Percentiles rank a stretch among this genome's conserved stretches.
These are phyloP conservation scores for Wasmannia auropunctata DNA, from an alignment of 1,140 invertebrate genomes.

Conservation along the genomic window DNA sequence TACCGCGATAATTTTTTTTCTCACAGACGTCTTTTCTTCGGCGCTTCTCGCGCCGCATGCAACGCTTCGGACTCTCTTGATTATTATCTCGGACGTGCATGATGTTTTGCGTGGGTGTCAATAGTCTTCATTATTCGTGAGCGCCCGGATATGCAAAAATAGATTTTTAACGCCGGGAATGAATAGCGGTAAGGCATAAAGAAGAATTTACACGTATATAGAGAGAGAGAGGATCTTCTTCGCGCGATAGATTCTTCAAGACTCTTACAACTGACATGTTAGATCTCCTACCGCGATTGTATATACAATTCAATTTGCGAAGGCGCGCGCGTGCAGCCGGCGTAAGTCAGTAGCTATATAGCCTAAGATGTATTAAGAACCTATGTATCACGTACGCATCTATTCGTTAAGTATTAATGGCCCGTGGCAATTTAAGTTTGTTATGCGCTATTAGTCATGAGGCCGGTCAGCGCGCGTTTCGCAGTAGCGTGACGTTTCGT, in stretches of 20 bases:
- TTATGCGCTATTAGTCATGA: conserved; percentile 57
- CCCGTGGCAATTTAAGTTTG: conserved; percentile 51
- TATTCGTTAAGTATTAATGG: conserved; percentile 40
- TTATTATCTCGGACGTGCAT: conserved; percentile 3
- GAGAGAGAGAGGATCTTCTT: neutral
- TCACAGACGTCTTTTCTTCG: neutral
- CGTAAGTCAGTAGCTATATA: neutral
- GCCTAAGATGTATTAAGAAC: neutral
- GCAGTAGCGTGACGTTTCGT: conserved; percentile 28
- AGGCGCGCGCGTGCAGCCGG: no score
- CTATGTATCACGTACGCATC: neutral
- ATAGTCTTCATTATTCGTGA: conserved; percentile 1
- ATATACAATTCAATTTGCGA: neutral
- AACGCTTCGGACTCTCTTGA: neutral
- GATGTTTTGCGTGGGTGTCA: conserved; percentile 17
- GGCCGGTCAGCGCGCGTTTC: conserved; percentile 1
- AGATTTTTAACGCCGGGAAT: neutral
- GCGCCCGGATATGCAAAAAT: neutral
- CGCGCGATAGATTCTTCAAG: neutral
- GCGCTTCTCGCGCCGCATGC: neutral
- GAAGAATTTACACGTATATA: neutral
- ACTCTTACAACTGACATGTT: neutral
- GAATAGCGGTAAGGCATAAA: neutral
- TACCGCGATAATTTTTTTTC: conserved; percentile 65
- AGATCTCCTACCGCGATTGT: neutral